Conservation (phyloP, 2,113 vertebrate genomes). For the Haemorhous mexicanus region DNA sequence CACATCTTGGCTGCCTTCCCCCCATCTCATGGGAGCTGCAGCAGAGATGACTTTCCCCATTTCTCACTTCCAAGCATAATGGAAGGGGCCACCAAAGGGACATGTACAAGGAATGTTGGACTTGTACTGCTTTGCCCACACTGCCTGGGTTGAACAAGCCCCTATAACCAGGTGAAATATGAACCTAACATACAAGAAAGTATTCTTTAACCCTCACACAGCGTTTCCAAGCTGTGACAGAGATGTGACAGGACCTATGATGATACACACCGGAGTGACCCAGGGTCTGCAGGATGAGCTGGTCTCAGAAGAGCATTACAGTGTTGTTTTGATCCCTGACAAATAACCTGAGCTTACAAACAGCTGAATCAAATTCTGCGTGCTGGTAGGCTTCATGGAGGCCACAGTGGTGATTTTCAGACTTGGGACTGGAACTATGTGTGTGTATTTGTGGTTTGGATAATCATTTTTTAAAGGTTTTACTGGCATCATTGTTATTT, state of each 20-base stretch:
- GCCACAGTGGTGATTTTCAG: background rate
- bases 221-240: background rate
- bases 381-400: background rate
- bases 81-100: background rate
- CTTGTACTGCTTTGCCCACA: background rate
- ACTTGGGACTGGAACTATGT: background rate
- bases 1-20: background rate
- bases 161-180: background rate
- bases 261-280: background rate
- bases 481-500: background rate
- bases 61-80: background rate
- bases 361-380: background rate
- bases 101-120: background rate
- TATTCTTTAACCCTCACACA: background rate
- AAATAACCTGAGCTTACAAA: background rate
- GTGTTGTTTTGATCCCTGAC: background rate
- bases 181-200: background rate
- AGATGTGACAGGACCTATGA: background rate
- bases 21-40: background rate
- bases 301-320: background rate
- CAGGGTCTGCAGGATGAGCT: background rate
- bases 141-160: background rate
- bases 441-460: background rate
- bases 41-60: rapidly evolving
- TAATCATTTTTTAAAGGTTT: background rate